Base-by-base conservation (phyloP, 2,888 invertebrate species). In the Heliconius aoede region DNA sequence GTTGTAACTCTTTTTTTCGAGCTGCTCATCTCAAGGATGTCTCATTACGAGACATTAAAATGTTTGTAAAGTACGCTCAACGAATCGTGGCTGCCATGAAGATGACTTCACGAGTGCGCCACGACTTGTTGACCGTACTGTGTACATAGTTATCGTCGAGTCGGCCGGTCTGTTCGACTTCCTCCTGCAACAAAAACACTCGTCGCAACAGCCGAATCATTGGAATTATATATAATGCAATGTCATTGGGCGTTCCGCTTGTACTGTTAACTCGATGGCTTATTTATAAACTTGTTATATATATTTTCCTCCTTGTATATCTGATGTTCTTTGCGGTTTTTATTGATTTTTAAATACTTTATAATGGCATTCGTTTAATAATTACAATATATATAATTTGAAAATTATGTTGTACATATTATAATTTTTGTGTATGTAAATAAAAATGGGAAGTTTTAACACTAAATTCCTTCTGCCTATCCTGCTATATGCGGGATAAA, bases 191-290 rank as follows among this genome's bases (percentile, higher is more conserved):
- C 32, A 55, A 71, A 75, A 55, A 71, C 24, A 40, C 13, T 30
- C 60, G 36, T 36, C 36, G 51, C 32, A 55, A 58, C 26, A 60
- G 36, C 62, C 46, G 62, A 60, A 71, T 71, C 71, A 72, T 72
- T 72, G 26, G 21, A 72, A 60, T 58, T 60, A 36, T 61, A 55
- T 55, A 72, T 71, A 75, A 75, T 72, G 64, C 75, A 75, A 64
- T 76, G 71, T 71, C 71, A 71, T 76, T 36, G 21, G 28, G 55
- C 36, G 58, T 76, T 76, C 64, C 71, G 64, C 21, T 58, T 46
- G 62, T 30, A 76, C 58, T 64, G 36, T 64, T 72, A 46, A 72
- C 71, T 32, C 9, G 75, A 74, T 30, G 18, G 32, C 55, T 68
- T 76, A 65, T 76, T 76, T 71, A n/a, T 28, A 55, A 62, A 24